Conservation (phyloP, 2,797 vertebrate genomes). For the Pantherophis alleghaniensis region DNA sequence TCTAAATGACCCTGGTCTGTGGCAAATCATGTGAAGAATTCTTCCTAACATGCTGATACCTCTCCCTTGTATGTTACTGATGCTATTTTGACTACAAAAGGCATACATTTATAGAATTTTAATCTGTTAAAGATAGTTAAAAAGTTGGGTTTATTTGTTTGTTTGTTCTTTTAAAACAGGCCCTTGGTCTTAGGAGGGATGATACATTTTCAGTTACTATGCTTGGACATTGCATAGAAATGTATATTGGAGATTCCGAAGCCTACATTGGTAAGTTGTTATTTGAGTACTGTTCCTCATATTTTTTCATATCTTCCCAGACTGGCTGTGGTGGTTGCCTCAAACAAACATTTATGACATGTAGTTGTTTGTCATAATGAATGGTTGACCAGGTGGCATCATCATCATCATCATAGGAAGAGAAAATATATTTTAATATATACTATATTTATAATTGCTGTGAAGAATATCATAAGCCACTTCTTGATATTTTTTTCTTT, state of each 20-base stretch:
- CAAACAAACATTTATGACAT: background rate
- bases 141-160: slow-evolving; percentile 9
- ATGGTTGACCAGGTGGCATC: background rate
- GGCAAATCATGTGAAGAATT: background rate
- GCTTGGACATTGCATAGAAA: slow-evolving; percentile 98
- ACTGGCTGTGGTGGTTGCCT: background rate
- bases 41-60: no score
- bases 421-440: background rate
- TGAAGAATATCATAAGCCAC: background rate
- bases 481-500: background rate
- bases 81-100: background rate
- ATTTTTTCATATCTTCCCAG: background rate
- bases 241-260: slow-evolving; percentile 98
- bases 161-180: slow-evolving; percentile 71
- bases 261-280: slow-evolving; percentile 89
- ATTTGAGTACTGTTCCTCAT: background rate
- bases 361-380: slow-evolving; percentile 24
- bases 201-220: slow-evolving; percentile 99
- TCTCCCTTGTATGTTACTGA: background rate
- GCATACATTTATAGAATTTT: background rate
- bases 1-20: background rate
- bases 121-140: background rate
- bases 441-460: background rate
- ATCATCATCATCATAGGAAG: background rate
- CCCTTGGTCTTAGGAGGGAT: slow-evolving; percentile 94